Percentiles rank a stretch among this genome's conserved stretches.
phyloP scores from a whole-genome alignment of 2,113 vertebrate genomes.

The Anser cygnoides region DNA sequence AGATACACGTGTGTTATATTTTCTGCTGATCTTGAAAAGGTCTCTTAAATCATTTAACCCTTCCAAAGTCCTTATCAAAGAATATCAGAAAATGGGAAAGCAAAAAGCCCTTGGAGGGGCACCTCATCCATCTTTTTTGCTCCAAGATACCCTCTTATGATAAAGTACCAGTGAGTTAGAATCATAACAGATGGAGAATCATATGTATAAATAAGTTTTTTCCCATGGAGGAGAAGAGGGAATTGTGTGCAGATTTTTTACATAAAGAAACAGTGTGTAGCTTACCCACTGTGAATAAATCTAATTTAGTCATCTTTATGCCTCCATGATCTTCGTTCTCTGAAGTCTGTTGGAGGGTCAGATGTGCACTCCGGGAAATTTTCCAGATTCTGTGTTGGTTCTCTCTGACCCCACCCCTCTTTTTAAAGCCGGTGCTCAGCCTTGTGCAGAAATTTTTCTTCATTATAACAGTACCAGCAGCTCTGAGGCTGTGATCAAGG shows the following conservation, averaged over 20 bases:
- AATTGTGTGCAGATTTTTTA: conserved; percentile 71
- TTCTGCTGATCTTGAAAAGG: neutral
- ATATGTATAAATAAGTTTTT: conserved; percentile 21
- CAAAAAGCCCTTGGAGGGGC: neutral
- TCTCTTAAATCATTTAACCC: neutral
- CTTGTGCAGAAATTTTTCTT: neutral
- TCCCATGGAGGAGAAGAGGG: conserved; percentile 47
- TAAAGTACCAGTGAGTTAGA: conserved; percentile 24
- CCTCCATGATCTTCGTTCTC: conserved; percentile 64
- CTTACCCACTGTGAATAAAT: conserved; percentile 77
- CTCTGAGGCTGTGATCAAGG: neutral
- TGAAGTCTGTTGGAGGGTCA: conserved; percentile 68
- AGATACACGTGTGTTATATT: neutral
- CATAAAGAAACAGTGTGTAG: conserved; percentile 71
- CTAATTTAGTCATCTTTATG: conserved; percentile 76
- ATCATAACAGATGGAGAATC: conserved; percentile 55
- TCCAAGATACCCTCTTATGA: neutral
- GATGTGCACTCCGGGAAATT: conserved; percentile 60
- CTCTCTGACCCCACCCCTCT: neutral
- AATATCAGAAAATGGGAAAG: neutral
- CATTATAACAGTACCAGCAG: neutral
- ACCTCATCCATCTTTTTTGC: neutral
- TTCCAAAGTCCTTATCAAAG: neutral
- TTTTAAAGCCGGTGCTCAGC: neutral
- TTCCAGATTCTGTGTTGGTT: conserved; percentile 38